Evolutionary conservation across 2,888 invertebrate species (phyloP).

Genomic region (Alcis repandata): DNA sequence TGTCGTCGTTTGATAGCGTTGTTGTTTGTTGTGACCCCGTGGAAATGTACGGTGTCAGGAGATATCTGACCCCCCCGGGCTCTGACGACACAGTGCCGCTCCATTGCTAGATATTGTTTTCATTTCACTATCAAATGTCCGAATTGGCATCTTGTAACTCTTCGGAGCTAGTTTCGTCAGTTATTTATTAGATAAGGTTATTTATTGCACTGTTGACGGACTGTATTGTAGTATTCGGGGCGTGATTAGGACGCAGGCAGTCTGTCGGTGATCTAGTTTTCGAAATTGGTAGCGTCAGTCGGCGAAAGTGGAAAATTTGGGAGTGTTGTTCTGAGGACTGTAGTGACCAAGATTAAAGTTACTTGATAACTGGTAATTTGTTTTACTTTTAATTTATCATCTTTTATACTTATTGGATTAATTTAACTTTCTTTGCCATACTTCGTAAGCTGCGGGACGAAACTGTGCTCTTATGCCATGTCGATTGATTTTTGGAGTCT

Average conservation of each 20-base stretch:
- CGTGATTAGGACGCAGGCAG: not conserved
- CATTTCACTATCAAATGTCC: constrained; percentile 49
- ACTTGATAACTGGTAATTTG: too few species aligned
- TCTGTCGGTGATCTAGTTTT: constrained; percentile 4
- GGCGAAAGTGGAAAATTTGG: not conserved
- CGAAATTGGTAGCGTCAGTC: not conserved
- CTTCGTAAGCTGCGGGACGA: too few species aligned
- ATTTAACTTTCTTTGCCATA: too few species aligned
- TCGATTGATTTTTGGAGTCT: too few species aligned
- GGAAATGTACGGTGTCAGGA: constrained; percentile 77
- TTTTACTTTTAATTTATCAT: too few species aligned
- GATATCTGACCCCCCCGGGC: constrained; percentile 78
- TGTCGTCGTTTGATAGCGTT: constrained; percentile 53
- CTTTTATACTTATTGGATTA: not conserved
- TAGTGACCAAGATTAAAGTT: too few species aligned
- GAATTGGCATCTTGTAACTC: constrained; percentile 46
- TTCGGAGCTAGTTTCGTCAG: constrained; percentile 56
- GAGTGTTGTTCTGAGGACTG: too few species aligned
- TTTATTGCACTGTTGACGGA: constrained; percentile 25
- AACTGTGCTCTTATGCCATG: too few species aligned
- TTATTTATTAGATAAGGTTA: constrained; percentile 36
- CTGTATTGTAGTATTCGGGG: constrained; percentile 19
- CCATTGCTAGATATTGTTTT: constrained; percentile 61
- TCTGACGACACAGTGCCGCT: constrained; percentile 68
- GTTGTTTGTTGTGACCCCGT: constrained; percentile 70